Base-by-base conservation (phyloP, 2,113 vertebrate genomes). In the Lichenostomus cassidix region DNA sequence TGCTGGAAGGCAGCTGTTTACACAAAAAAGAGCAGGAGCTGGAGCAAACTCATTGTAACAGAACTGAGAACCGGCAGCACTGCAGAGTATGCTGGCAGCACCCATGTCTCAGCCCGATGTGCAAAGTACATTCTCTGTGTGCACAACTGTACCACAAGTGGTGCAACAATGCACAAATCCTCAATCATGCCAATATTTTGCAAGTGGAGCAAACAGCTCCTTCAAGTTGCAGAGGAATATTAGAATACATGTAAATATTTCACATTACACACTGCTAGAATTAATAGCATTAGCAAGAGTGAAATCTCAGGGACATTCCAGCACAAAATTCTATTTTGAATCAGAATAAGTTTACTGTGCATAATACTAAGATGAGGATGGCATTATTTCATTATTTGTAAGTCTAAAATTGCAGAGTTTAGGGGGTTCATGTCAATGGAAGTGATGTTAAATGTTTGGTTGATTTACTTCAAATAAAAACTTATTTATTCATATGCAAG, bases 71-170 rank as follows among this genome's bases (percentile, higher is more conserved):
- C 28, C 42, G 58, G 53, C 58, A 71, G 58, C 49, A 21, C 35
- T 3, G 16, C 23, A 55, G 41, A 70, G 19, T 28, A 60, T 58
- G n/a, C 53, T 63, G 83, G 35, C 24, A 29, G 19, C 0, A 1
- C 20, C 55, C 2, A 1, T 19, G 29, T 59, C 44, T 59, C 69
- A 47, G 44, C 14, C 27, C 29, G 3, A 0, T 3, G 41, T 21
- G n/a, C 69, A 44, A 52, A 49, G 19, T 14, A 4, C 1, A 0
- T 13, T n/a, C 5, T 3, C 20, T 55, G 39, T 11, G 9, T 42
- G 50, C 44, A 20, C 1, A 1, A 4, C 44, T 33, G 25, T 0
- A 0, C 44, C 3, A 1, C 7, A 33, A 37, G 23, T 18, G 42
- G 8, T 9, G 15, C 55, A 15, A 17, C 44, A 22, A n/a, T 1